A percentile compares a stretch with the other conserved stretches of the same genome.
phyloP scores from a whole-genome alignment of 2,797 vertebrate genomes.

The Channallabes apus region DNA sequence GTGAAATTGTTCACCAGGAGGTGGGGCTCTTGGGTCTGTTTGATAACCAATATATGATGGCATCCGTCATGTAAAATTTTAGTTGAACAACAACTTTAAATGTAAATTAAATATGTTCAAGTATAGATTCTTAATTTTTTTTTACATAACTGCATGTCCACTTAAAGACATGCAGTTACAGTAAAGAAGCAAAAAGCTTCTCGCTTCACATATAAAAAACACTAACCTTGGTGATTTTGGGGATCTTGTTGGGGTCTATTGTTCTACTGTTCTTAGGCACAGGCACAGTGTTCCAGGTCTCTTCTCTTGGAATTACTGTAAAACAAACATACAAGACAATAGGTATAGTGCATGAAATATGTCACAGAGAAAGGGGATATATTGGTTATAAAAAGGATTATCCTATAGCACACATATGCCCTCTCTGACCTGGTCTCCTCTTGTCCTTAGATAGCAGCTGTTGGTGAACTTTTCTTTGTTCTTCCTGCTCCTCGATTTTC shows the following conservation, averaged over 20 bases:
- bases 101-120: background rate
- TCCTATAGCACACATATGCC: constrained; percentile 11
- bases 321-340: background rate
- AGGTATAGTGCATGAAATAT: background rate
- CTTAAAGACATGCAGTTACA: background rate
- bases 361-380: background rate
- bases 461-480: constrained; percentile 83
- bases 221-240: constrained; percentile 95
- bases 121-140: background rate
- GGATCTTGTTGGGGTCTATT: constrained; percentile 95
- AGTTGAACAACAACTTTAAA: background rate
- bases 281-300: constrained; percentile 98
- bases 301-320: constrained; percentile 78
- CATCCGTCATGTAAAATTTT: background rate
- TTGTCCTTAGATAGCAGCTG: constrained; percentile 96
- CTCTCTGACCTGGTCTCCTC: constrained; percentile 85
- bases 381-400: constrained; percentile 45
- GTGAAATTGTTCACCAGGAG: constrained; percentile 20
- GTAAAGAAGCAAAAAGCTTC: background rate
- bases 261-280: constrained; percentile 95
- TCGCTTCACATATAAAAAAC: background rate
- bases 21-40: constrained; percentile 25
- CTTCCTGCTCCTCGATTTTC: constrained; percentile 87
- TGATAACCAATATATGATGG: background rate
- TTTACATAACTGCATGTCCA: background rate